A percentile compares a stretch with the other conserved stretches of the same genome.
Evolutionary conservation across 2,888 invertebrate genomes (phyloP).

Genomic region (Odontocerum albicorne): DNA sequence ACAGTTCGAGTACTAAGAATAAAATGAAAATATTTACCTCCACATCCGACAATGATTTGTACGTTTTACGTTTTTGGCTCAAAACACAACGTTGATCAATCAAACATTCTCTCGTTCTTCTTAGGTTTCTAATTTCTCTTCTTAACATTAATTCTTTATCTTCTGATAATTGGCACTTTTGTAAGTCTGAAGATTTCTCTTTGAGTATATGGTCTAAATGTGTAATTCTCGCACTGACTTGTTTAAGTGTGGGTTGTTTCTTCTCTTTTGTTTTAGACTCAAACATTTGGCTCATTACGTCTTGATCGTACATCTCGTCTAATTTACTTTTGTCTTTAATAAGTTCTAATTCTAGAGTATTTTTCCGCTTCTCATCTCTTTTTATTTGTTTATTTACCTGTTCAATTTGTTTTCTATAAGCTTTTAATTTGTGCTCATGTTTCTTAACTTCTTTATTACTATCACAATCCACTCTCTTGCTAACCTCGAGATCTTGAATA

Average conservation of each 20-base stretch:
- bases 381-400: constrained; percentile 72
- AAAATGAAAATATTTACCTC: constrained; percentile 49
- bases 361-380: constrained; percentile 72
- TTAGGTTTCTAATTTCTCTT: constrained; percentile 78
- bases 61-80: constrained; percentile 73
- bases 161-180: constrained; percentile 58
- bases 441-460: constrained; percentile 68
- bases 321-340: constrained; percentile 56
- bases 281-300: constrained; percentile 45
- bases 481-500: constrained; percentile 49
- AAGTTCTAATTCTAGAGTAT: constrained; percentile 67
- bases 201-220: constrained; percentile 69
- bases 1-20: too few relatives aligned
- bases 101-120: constrained; percentile 76
- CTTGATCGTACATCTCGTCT: constrained; percentile 51
- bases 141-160: constrained; percentile 67
- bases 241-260: constrained; percentile 60
- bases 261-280: constrained; percentile 59
- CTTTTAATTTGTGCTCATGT: constrained; percentile 70
- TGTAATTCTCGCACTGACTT: constrained; percentile 67
- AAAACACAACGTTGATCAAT: constrained; percentile 75
- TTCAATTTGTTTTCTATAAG: constrained; percentile 75
- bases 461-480: constrained; percentile 58
- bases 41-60: constrained; percentile 69
- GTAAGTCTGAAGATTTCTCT: constrained; percentile 69